Base-by-base conservation (phyloP, 1,140 invertebrate genomes). In the Cardiocondyla obscurior region DNA sequence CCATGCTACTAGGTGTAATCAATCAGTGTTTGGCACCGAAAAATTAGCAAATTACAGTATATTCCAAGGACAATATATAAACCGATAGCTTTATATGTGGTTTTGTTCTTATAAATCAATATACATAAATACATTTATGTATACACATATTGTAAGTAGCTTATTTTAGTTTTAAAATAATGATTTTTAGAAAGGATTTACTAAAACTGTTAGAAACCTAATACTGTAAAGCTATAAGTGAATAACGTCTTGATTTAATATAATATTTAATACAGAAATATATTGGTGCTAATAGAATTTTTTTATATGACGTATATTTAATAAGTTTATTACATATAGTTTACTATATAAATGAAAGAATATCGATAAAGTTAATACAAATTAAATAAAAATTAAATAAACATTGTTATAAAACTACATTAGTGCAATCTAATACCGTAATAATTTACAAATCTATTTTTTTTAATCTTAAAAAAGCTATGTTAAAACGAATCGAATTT, bases 1-100 rank as follows among this genome's bases (percentile, higher is more conserved):
- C 95, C 81, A 96, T 98, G 93, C 94, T 99, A 2, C 95, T 99
- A 39, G 96, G 97, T 94, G 98, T 99, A 39, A 98, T 99, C 10
- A 99, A 99, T 94, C 97, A 99, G 90, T 99, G 99, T 94, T 30
- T 79, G 12, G 44, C 33, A 22, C 74, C 62, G 28, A 79, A 42
- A 67, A 28, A 69, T 42, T 67, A 79, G 7, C 4, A 49, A 33
- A 5, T 19, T 28, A 4, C 30, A 51, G n/a, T 8, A 28, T 42
- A 51, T 39, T 65, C 1, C 12, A 12, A 22, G 4, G 44, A 46
- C 14, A 12, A 3, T 42, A 12, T n/a, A n/a, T n/a, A 42, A 42
- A 42, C 10, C 42, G 14, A 12, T 12, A 46, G 14, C 16, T 16
- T 0, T n/a, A n/a, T n/a, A 16, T 1, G 14, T 46, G 14, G 14